A percentile compares a stretch with the other conserved stretches of the same genome.
Conservation (phyloP, 1,140 invertebrate genomes). For the Tribolium madens region DNA sequence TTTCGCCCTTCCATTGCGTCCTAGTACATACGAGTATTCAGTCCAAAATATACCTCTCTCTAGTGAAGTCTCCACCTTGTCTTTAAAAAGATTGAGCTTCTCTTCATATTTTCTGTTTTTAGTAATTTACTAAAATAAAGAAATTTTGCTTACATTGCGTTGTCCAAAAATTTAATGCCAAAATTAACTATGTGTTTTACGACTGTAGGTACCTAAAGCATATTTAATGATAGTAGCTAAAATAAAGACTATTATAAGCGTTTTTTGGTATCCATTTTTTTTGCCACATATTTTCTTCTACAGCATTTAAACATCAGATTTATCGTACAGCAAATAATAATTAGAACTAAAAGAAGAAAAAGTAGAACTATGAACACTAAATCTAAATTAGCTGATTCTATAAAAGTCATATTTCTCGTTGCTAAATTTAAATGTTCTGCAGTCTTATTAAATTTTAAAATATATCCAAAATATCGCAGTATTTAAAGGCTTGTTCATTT, state of each 20-base stretch:
- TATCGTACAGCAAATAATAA: not conserved
- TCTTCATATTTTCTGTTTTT: conserved; percentile 42
- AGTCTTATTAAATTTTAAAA: conserved; percentile 54
- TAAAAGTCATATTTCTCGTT: conserved; percentile 30
- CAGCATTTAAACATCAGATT: not conserved
- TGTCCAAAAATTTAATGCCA: too few species aligned
- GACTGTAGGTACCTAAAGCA: too few species aligned
- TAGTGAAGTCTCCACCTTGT: conserved; percentile 72
- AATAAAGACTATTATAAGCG: too few species aligned
- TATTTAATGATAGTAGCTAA: too few species aligned
- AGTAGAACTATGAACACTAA: not conserved
- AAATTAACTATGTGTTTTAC: too few species aligned
- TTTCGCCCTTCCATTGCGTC: conserved; percentile 67
- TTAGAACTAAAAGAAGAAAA: not conserved
- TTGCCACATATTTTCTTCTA: not conserved
- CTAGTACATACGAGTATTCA: conserved; percentile 74
- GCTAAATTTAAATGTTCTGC: conserved; percentile 46
- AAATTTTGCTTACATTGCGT: too few species aligned
- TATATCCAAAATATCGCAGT: conserved; percentile 60
- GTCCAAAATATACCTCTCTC: conserved; percentile 75
- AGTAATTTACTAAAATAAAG: too few species aligned
- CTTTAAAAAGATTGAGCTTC: conserved; percentile 59
- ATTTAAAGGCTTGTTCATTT: conserved; percentile 52
- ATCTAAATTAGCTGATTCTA: conserved; percentile 13
- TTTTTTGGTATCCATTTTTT: not conserved